Evolutionary conservation across 2,113 vertebrate genomes (phyloP).

Genomic region (Malurus cyaneus): DNA sequence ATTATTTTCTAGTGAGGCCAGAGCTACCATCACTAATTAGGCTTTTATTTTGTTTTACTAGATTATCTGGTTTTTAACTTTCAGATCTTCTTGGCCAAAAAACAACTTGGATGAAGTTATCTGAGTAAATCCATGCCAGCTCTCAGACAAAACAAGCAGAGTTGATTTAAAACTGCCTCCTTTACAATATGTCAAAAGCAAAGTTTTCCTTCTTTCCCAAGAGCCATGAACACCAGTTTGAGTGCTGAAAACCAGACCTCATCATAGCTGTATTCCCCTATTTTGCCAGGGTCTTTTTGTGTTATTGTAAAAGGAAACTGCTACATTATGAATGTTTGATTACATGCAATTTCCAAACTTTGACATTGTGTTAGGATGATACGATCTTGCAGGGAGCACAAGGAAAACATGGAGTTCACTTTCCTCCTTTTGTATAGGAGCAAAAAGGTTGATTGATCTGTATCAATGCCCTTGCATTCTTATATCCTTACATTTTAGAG

Average conservation of each 20-base stretch:
- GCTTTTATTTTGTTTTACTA: conserved; percentile 66
- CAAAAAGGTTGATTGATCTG: not conserved
- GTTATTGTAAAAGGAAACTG: not conserved
- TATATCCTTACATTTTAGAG: not conserved
- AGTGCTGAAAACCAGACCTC: not conserved
- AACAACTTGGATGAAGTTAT: conserved; percentile 22
- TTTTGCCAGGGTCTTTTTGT: not conserved
- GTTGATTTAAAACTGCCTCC: not conserved
- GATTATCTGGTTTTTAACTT: conserved; percentile 59
- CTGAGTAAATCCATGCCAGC: not conserved
- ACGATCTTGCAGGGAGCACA: not conserved
- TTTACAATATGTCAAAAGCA: not conserved
- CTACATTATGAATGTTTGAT: not conserved
- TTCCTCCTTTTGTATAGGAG: not conserved
- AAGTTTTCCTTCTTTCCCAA: not conserved
- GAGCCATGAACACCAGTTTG: not conserved
- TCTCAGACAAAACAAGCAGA: not conserved
- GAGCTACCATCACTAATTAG: conserved; percentile 51
- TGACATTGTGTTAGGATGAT: not conserved
- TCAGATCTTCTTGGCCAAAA: conserved; percentile 16
- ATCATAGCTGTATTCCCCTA: not conserved
- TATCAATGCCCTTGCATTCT: not conserved
- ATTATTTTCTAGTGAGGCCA: conserved; percentile 51
- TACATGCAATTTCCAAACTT: not conserved
- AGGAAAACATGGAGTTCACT: not conserved